Evolutionary conservation across 2,113 vertebrate genomes (phyloP).

Genomic region (Perca schrenkii): DNA sequence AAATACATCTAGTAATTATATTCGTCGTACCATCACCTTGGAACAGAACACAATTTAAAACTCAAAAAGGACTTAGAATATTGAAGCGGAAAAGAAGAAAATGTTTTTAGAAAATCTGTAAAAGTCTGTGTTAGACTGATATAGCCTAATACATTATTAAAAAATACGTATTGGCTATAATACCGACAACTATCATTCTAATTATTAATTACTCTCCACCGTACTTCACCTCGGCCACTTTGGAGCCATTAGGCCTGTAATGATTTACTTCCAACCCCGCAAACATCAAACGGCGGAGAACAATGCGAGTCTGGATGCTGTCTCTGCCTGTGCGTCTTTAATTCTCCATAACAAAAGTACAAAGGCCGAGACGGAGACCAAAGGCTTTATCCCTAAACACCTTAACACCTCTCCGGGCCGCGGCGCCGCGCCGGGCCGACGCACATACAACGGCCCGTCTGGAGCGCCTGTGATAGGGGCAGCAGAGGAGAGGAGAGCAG

Average conservation of each 20-base stretch:
- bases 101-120: neutral
- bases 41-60: neutral
- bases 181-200: neutral
- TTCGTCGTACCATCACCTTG: too few relatives aligned
- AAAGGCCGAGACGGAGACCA: slow-evolving; percentile 77
- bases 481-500: slow-evolving; percentile 45
- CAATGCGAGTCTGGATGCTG: slow-evolving; percentile 72
- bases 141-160: neutral
- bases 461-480: slow-evolving; percentile 65
- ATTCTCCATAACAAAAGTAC: slow-evolving; percentile 84
- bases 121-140: neutral
- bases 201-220: slow-evolving; percentile 13
- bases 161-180: neutral
- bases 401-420: slow-evolving; percentile 77
- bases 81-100: neutral
- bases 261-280: slow-evolving; percentile 83
- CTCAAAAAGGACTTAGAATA: neutral
- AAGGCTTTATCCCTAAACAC: slow-evolving; percentile 70
- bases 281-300: slow-evolving; percentile 78
- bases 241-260: slow-evolving; percentile 71
- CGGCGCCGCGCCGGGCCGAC: slow-evolving; percentile 65
- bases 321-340: slow-evolving; percentile 72
- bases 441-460: slow-evolving; percentile 49
- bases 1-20: too few relatives aligned
- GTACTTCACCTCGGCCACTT: slow-evolving; percentile 19